These are phyloP conservation scores for Haemorhous mexicanus DNA, from an alignment of 2,113 vertebrate species.

Conservation along the genomic window DNA sequence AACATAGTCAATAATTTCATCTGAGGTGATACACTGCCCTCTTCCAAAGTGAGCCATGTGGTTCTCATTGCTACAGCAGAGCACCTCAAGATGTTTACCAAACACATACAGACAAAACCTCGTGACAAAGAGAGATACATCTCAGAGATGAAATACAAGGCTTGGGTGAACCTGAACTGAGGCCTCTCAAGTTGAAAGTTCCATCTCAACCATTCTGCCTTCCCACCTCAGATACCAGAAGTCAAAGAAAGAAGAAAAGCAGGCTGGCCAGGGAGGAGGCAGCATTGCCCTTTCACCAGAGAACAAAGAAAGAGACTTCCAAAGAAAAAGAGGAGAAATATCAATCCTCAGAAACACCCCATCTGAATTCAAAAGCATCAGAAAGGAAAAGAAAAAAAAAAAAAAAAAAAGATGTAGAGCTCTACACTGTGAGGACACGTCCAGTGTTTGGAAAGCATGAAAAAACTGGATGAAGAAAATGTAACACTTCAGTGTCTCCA, in stretches of 20 bases:
- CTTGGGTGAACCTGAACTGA: background rate
- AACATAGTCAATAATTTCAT: background rate
- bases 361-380: background rate
- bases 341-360: background rate
- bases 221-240: background rate
- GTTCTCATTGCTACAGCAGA: background rate
- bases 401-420: background rate
- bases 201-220: background rate
- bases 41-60: background rate
- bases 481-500: background rate
- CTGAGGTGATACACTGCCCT: background rate
- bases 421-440: rapidly evolving
- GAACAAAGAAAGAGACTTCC: background rate
- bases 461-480: background rate
- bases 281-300: background rate
- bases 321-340: background rate
- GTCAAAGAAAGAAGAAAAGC: background rate
- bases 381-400: background rate
- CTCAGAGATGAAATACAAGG: background rate
- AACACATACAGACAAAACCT: background rate
- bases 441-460: background rate
- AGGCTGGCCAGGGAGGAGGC: background rate
- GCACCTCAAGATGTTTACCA: background rate
- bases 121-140: background rate
- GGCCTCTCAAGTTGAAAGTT: background rate